Evolutionary conservation across 2,888 invertebrate species (phyloP).

Genomic region (Hartigia nigra): DNA sequence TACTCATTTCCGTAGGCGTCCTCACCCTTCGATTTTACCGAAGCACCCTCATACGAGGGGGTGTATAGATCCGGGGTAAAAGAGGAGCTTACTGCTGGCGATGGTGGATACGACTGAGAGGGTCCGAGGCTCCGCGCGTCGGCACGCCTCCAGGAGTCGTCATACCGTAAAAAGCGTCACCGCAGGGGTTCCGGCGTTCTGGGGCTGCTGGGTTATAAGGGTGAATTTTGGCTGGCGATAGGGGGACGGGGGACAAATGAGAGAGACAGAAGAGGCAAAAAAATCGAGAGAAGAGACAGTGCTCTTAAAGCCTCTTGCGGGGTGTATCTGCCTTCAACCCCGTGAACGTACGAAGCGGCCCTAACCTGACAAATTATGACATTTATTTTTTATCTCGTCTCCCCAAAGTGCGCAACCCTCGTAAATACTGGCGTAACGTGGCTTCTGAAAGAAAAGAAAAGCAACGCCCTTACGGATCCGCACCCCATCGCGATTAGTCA

Average conservation of each 20-base stretch:
- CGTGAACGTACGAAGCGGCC: slow-evolving; percentile 24
- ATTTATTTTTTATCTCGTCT: slow-evolving; percentile 36
- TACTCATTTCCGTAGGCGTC: slow-evolving; percentile 8
- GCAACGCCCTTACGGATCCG: background rate
- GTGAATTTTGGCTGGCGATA: slow-evolving; percentile 3
- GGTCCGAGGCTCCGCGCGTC: slow-evolving; percentile 40
- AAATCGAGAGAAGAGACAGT: slow-evolving; percentile 1
- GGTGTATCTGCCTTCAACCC: background rate
- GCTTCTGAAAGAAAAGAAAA: background rate
- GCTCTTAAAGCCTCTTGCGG: background rate
- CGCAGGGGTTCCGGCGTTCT: slow-evolving; percentile 26
- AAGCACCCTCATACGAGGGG: background rate
- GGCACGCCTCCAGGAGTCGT: slow-evolving; percentile 55
- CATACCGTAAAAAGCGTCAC: slow-evolving; percentile 45
- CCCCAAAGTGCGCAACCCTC: background rate
- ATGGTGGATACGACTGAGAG: slow-evolving; percentile 1
- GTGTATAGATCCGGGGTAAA: background rate
- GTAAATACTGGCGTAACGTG: background rate
- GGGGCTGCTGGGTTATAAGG: background rate
- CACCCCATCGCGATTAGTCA: background rate
- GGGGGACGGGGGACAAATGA: slow-evolving; percentile 7
- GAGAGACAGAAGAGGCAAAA: background rate
- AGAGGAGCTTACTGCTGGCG: background rate
- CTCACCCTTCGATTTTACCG: slow-evolving; percentile 5
- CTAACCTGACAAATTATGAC: slow-evolving; percentile 45